phyloP scores from a whole-genome alignment of 2,113 vertebrate genomes.

The Lophura nycthemera region DNA sequence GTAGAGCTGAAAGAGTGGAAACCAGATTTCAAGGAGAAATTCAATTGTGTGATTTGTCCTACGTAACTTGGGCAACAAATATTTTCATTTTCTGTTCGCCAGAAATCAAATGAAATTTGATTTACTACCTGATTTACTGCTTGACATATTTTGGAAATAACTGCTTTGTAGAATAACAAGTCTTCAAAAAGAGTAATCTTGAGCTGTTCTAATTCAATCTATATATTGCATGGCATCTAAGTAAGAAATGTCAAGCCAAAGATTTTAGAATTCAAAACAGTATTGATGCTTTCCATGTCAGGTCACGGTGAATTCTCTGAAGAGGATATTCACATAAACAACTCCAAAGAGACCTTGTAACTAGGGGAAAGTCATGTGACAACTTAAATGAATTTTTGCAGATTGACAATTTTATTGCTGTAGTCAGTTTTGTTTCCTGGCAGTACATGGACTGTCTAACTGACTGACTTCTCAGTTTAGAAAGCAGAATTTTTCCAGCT shows the following conservation, averaged over 20 bases:
- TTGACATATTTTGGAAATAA: neutral
- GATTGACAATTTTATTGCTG: neutral
- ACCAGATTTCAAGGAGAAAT: neutral
- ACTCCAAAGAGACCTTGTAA: neutral
- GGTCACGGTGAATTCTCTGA: neutral
- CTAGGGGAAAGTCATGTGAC: neutral
- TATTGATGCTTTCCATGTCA: neutral
- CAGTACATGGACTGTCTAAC: neutral
- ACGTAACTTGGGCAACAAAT: neutral
- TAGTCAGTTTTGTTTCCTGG: rapidly evolving
- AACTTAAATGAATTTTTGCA: neutral
- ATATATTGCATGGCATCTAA: neutral
- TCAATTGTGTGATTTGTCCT: neutral
- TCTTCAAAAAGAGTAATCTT: neutral
- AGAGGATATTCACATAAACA: neutral
- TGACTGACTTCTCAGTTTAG: neutral
- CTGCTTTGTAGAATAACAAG: neutral
- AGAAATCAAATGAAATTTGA: neutral
- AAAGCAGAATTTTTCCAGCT: neutral
- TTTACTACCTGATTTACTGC: neutral
- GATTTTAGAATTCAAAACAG: neutral
- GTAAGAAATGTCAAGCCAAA: neutral
- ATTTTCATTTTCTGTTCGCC: neutral
- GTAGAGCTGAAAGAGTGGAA: neutral
- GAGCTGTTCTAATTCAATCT: neutral